Evolutionary conservation across 2,888 invertebrate genomes (phyloP).

Genomic region (Chrysolina americana): DNA sequence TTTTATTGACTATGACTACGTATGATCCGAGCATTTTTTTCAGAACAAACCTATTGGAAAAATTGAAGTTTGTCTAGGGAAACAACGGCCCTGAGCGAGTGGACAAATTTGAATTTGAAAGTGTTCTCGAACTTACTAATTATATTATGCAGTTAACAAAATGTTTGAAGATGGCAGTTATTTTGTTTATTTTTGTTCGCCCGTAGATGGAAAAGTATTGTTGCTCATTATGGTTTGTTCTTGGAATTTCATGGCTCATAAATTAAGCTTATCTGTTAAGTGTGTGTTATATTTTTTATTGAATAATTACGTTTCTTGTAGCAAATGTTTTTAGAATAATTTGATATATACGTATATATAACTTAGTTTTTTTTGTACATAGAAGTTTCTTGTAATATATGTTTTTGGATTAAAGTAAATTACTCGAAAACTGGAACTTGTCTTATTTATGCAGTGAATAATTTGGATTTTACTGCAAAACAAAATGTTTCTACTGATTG

Average conservation of each 20-base stretch:
- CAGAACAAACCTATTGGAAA: too few relatives aligned
- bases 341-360: constrained; percentile 35
- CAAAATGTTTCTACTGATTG: too few relatives aligned
- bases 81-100: too few relatives aligned
- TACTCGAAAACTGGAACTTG: constrained; percentile 11
- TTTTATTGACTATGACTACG: too few relatives aligned
- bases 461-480: too few relatives aligned
- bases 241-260: neutral
- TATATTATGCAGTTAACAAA: neutral
- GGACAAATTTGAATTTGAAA: too few relatives aligned
- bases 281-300: constrained; percentile 23
- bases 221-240: neutral
- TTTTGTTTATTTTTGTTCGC: neutral
- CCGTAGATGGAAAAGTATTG: neutral
- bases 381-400: constrained; percentile 55
- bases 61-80: too few relatives aligned
- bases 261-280: neutral
- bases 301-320: constrained; percentile 35
- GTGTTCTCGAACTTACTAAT: too few relatives aligned
- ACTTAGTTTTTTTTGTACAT: constrained; percentile 56
- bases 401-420: constrained; percentile 53
- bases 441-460: neutral
- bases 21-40: too few relatives aligned
- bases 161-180: neutral
- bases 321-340: constrained; percentile 42